Evolutionary conservation across 2,888 invertebrate species (phyloP).

Genomic region (Zhuqinia jingwanae): DNA sequence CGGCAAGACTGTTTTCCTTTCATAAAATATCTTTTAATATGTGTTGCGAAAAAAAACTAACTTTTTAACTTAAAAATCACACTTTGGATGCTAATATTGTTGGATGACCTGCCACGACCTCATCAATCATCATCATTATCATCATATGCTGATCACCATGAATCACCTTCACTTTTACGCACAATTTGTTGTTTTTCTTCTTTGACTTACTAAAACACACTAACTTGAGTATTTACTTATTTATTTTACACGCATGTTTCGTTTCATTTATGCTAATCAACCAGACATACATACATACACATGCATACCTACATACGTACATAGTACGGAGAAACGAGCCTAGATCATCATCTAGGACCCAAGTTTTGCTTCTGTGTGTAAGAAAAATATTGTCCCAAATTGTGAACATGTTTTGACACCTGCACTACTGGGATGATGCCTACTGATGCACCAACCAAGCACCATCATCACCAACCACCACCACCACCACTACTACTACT

Average conservation of each 20-base stretch:
- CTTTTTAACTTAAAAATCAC: slow-evolving; percentile 38
- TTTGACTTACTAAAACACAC: neutral
- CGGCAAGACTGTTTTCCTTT: neutral
- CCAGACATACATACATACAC: neutral
- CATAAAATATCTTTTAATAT: neutral
- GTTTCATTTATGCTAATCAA: slow-evolving; percentile 8
- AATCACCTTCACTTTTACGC: slow-evolving; percentile 2
- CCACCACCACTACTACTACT: neutral
- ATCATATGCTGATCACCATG: too few relatives aligned
- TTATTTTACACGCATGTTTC: slow-evolving; percentile 22
- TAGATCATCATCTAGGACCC: too few relatives aligned
- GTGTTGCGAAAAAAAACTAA: neutral
- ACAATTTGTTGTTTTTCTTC: slow-evolving; percentile 21
- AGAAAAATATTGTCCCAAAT: slow-evolving; percentile 18
- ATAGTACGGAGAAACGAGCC: too few relatives aligned
- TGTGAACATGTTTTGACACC: slow-evolving; percentile 36
- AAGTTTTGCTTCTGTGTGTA: neutral
- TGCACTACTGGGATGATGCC: neutral
- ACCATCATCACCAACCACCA: neutral
- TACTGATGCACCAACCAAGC: neutral
- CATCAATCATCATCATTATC: slow-evolving; percentile 26
- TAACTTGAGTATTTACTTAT: slow-evolving; percentile 7
- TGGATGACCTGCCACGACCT: slow-evolving; percentile 40
- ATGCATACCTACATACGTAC: neutral
- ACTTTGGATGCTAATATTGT: slow-evolving; percentile 3